phyloP scores from a whole-genome alignment of 2,797 vertebrate genomes.

The Ptychadena robeensis region DNA sequence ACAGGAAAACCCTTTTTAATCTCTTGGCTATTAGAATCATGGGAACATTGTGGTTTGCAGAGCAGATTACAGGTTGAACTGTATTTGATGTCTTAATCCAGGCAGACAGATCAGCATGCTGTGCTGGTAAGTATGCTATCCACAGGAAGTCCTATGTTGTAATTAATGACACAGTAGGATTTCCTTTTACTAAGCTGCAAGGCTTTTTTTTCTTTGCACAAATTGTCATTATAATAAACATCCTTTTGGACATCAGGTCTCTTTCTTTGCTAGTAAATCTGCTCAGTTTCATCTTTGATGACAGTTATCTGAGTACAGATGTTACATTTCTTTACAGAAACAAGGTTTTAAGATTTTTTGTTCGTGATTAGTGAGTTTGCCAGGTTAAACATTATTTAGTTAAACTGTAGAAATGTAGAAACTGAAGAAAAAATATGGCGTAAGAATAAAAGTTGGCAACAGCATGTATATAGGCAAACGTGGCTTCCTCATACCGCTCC shows the following conservation, averaged over 20 bases:
- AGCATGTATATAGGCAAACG: no score
- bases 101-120: constrained; percentile 24
- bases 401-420: neutral
- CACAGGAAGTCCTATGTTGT: constrained; percentile 4
- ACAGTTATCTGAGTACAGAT: constrained; percentile 33
- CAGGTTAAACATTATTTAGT: neutral
- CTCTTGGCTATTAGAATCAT: constrained; percentile 24
- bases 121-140: constrained; percentile 9
- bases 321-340: neutral
- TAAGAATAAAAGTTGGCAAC: no score
- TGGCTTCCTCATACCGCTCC: no score
- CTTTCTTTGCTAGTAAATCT: constrained; percentile 37
- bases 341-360: neutral
- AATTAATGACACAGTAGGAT: constrained; percentile 46
- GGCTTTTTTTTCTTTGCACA: constrained; percentile 26
- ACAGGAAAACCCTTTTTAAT: constrained; percentile 18
- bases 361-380: constrained; percentile 24
- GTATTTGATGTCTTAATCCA: constrained; percentile 55
- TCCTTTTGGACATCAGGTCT: constrained; percentile 47
- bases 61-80: constrained; percentile 60
- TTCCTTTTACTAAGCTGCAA: constrained; percentile 44
- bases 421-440: no score
- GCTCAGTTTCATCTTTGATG: constrained; percentile 31
- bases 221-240: constrained; percentile 45
- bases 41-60: constrained; percentile 35